phyloP scores from a whole-genome alignment of 2,888 invertebrate species.

The Crepidodera aurea region DNA sequence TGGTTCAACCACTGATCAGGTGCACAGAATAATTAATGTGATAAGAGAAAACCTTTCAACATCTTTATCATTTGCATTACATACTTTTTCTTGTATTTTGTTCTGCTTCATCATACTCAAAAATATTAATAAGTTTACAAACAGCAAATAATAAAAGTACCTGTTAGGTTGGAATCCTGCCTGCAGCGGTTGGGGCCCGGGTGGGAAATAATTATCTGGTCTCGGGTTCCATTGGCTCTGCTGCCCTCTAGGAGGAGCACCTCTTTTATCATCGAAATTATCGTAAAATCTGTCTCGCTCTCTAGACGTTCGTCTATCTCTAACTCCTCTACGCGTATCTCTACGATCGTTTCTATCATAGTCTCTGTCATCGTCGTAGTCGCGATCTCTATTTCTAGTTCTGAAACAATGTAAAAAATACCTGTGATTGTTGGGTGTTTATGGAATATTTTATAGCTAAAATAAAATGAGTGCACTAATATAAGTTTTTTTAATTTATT shows the following conservation, averaged over 20 bases:
- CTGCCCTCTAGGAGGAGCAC: slow-evolving; percentile 14
- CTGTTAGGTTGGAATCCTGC: slow-evolving; percentile 47
- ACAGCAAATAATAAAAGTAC: slow-evolving; percentile 45
- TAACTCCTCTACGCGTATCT: slow-evolving; percentile 34
- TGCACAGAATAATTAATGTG: too few relatives aligned
- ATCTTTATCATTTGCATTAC: slow-evolving; percentile 5
- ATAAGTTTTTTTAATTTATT: too few relatives aligned
- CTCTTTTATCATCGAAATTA: slow-evolving; percentile 37
- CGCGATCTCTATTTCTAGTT: slow-evolving; percentile 48
- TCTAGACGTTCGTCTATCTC: slow-evolving; percentile 35
- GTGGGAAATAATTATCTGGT: slow-evolving; percentile 47
- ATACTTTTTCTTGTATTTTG: slow-evolving; percentile 2
- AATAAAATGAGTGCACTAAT: too few relatives aligned
- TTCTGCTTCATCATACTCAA: neutral
- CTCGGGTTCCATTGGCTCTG: slow-evolving; percentile 41
- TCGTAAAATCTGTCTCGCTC: slow-evolving; percentile 43
- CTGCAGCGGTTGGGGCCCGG: slow-evolving; percentile 45
- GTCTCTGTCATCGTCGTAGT: slow-evolving; percentile 49
- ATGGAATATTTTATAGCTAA: too few relatives aligned
- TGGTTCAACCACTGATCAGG: too few relatives aligned
- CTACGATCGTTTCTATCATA: slow-evolving; percentile 51
- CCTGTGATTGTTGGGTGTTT: too few relatives aligned
- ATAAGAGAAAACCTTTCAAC: too few relatives aligned
- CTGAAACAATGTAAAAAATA: slow-evolving; percentile 44
- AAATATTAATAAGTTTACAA: slow-evolving; percentile 26